A percentile compares a stretch with the other conserved stretches of the same genome.
Evolutionary conservation across 2,888 invertebrate genomes (phyloP).

Genomic region (Trissolcus brochymenae): DNA sequence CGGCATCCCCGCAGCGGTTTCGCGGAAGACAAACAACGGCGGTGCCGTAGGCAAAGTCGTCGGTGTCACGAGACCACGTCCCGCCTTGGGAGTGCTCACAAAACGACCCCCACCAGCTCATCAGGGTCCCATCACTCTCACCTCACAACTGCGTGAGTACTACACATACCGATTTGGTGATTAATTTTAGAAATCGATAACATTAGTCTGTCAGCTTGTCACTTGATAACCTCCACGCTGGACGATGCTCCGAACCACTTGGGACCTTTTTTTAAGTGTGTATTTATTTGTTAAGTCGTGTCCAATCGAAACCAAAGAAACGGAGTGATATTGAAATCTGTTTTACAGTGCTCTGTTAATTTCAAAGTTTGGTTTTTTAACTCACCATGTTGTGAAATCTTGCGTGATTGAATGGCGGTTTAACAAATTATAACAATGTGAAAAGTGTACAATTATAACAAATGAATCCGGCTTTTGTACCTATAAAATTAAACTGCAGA

Average conservation of each 20-base stretch:
- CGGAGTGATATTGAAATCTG: no score
- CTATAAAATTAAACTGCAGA: no score
- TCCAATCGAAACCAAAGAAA: no score
- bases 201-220: no score
- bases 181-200: neutral
- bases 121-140: conserved; percentile 82
- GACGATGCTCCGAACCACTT: neutral
- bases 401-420: no score
- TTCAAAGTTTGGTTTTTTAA: no score
- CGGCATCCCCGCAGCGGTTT: conserved; percentile 76
- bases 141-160: conserved; percentile 81
- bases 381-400: no score
- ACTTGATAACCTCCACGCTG: no score
- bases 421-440: no score
- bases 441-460: no score
- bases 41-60: conserved; percentile 77
- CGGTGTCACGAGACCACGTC: conserved; percentile 78
- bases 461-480: no score
- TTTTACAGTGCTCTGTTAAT: no score
- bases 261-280: conserved; percentile 6
- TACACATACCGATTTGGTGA: neutral
- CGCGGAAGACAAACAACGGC: conserved; percentile 67
- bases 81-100: conserved; percentile 78
- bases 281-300: neutral
- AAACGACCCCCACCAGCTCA: conserved; percentile 79